Base-by-base conservation (phyloP, 2,113 vertebrate species). In the Urocynchramus pylzowi region DNA sequence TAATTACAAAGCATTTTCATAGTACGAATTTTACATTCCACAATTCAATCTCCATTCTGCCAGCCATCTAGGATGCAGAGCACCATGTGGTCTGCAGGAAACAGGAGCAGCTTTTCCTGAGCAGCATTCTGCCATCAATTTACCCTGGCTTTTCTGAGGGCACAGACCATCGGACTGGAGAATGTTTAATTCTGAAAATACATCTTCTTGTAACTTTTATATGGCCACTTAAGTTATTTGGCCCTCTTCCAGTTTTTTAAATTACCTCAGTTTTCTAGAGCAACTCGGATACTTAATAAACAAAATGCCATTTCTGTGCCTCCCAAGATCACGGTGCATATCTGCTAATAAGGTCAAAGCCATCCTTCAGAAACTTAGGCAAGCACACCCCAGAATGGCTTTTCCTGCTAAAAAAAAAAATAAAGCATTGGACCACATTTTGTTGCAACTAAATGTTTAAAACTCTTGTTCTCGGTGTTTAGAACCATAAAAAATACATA, bases 401-500 rank as follows among this genome's bases (percentile, higher is more conserved):
- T 84, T 84, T 83, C 33, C 45, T 59, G 18, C 35, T 61, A 24
- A 10, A 10, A 68, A 87, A 42, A 56, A 37, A 52, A 6, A 56
- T 26, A 35, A 19, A 10, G 4, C 10, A n/a, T 4, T 0, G 7
- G 83, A n/a, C 30, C 11, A 33, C 42, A 42, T 76, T 95, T 84
- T 81, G 37, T 81, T 78, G 42, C 54, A 70, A 70, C 45, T 93
- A 80, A 92, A 95, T 89, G 76, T 92, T 97, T 96, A 90, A 94
- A 95, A 89, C 52, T 59, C 80, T 78, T 92, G 92, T 85, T 95
- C 68, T 89, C 45, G 31, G 52, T 92, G 80, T 93, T 96, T 90
- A 69, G 50, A 63, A 86, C n/a, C 89, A 96, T 95, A 84, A 95
- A 96, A 94, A 92, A 94, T 93, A 89, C 89, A 95, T 95, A 95